These are phyloP conservation scores for Gadopsis bispinosus DNA, from an alignment of 2,797 vertebrate species.

Conservation along the genomic window DNA sequence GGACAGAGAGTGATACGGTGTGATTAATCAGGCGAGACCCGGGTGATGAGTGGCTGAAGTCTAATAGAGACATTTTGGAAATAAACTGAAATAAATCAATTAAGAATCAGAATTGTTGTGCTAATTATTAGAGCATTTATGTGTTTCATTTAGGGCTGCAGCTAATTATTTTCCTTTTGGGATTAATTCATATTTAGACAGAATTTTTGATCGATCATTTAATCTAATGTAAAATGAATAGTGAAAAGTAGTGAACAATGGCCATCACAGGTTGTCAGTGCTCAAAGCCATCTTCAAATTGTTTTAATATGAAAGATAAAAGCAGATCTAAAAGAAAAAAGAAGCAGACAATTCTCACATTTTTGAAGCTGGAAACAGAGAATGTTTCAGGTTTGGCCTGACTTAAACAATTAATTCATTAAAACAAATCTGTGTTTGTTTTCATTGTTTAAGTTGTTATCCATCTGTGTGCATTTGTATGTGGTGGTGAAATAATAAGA, in stretches of 20 bases:
- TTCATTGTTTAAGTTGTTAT: too few relatives aligned
- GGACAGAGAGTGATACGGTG: slow-evolving; percentile 30
- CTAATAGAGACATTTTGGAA: slow-evolving; percentile 4
- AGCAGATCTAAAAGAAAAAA: slow-evolving; percentile 2
- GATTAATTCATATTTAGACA: background rate
- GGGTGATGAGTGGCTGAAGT: background rate
- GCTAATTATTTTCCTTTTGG: background rate
- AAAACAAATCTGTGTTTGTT: too few relatives aligned
- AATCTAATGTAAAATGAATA: background rate
- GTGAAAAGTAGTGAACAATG: background rate
- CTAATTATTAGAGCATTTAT: background rate
- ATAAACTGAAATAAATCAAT: background rate
- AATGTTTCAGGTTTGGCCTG: background rate
- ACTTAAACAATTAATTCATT: background rate
- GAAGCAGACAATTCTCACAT: background rate
- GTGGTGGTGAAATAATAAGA: background rate
- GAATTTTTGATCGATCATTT: background rate
- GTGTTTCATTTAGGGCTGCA: background rate
- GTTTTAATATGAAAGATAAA: background rate
- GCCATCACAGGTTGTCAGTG: background rate
- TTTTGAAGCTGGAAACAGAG: slow-evolving; percentile 1
- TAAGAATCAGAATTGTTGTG: background rate
- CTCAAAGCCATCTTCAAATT: background rate
- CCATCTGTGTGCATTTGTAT: background rate
- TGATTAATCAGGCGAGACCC: slow-evolving; percentile 29